Evolutionary conservation across 2,888 invertebrate genomes (phyloP).

Genomic region (Yponomeuta malinellus): DNA sequence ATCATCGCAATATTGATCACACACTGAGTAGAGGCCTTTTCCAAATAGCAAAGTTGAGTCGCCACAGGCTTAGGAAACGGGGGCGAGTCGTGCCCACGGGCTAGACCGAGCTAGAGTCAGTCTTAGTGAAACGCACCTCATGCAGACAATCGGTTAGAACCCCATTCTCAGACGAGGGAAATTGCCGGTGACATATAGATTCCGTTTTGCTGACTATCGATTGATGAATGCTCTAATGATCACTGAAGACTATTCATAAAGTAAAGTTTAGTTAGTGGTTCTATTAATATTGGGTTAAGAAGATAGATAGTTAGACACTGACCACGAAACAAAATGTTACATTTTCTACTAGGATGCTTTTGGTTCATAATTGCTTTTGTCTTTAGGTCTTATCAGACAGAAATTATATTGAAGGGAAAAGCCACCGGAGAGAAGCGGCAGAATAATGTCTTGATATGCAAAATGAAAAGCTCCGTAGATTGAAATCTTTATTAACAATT

Average conservation of each 20-base stretch:
- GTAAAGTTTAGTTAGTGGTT: not conserved
- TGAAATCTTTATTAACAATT: too few relatives aligned
- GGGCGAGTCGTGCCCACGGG: not conserved
- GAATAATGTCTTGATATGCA: too few relatives aligned
- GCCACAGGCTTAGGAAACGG: not conserved
- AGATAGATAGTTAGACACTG: not conserved
- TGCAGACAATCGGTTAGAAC: not conserved
- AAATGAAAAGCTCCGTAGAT: too few relatives aligned
- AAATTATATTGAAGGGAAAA: too few relatives aligned
- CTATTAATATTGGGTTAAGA: not conserved
- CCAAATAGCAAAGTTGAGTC: not conserved
- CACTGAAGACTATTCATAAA: not conserved
- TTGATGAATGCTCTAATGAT: not conserved
- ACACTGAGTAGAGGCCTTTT: not conserved
- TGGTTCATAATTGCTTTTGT: too few relatives aligned
- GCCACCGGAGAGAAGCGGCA: too few relatives aligned
- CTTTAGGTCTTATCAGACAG: too few relatives aligned
- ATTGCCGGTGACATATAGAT: not conserved
- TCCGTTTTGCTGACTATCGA: not conserved
- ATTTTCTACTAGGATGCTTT: not conserved
- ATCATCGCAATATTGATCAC: too few relatives aligned
- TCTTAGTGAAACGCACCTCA: not conserved
- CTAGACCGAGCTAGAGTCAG: not conserved
- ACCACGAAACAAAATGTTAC: not conserved
- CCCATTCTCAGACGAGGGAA: slow-evolving; percentile 12